Conservation (phyloP, 2,113 vertebrate genomes). For the Haliaeetus leucogaster region DNA sequence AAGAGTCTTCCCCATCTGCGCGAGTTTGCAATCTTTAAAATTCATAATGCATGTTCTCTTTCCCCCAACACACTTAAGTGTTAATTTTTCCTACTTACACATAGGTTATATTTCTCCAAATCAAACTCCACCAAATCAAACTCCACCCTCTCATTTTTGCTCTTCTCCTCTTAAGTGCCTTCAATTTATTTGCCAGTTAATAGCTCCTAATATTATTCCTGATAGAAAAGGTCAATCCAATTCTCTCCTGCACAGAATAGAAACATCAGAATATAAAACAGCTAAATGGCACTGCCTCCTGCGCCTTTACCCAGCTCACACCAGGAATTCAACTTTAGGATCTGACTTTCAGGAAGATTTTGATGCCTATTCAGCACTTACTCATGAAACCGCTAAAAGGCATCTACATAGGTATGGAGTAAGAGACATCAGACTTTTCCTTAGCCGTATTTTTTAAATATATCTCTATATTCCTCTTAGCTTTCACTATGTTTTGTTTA, state of each 20-base stretch:
- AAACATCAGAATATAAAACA: background rate
- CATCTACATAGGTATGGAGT: background rate
- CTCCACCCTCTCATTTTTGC: background rate
- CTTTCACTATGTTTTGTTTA: background rate
- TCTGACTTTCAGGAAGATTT: background rate
- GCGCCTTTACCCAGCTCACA: background rate
- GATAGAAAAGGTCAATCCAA: background rate
- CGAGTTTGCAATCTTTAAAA: background rate
- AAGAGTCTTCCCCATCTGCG: background rate
- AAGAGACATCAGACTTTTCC: background rate
- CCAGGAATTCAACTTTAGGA: background rate
- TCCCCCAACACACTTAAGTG: background rate
- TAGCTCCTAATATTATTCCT: background rate
- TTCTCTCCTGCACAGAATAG: background rate
- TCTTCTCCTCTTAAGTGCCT: background rate
- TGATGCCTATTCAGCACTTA: background rate
- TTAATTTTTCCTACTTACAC: background rate
- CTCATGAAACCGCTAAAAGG: background rate
- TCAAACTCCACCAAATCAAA: background rate
- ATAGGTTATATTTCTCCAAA: background rate
- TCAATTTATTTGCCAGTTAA: background rate
- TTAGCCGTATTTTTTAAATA: background rate
- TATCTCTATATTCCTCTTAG: background rate
- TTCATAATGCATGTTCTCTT: background rate
- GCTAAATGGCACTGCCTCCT: background rate